Evolutionary conservation across 2,888 invertebrate genomes (phyloP).

Genomic region (Neoascia interrupta): DNA sequence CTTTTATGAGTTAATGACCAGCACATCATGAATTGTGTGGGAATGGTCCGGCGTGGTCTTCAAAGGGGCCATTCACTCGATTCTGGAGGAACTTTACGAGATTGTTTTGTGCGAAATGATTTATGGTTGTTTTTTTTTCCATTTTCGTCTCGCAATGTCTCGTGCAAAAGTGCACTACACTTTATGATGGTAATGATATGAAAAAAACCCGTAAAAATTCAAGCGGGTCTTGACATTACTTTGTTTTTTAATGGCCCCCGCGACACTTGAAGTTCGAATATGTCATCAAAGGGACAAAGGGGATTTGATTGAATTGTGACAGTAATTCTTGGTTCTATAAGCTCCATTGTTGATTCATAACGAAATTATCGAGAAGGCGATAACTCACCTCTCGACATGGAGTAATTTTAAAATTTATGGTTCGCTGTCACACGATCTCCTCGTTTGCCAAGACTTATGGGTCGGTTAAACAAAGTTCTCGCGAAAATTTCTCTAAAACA

Average conservation of each 20-base stretch:
- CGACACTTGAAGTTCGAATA: conserved; percentile 3
- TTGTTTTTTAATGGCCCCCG: conserved; percentile 43
- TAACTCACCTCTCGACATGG: too few relatives aligned
- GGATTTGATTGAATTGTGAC: conserved; percentile 7
- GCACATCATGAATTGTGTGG: conserved; percentile 35
- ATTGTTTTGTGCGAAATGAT: conserved; percentile 60
- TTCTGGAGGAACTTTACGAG: conserved; percentile 29
- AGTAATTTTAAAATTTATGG: too few relatives aligned
- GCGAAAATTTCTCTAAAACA: background rate
- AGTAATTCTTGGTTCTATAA: conserved; percentile 15
- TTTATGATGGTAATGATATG: conserved; percentile 34
- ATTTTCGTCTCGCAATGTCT: conserved; percentile 43
- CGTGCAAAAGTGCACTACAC: conserved; percentile 36
- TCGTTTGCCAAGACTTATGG: too few relatives aligned
- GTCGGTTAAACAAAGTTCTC: too few relatives aligned
- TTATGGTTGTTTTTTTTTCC: conserved; percentile 53
- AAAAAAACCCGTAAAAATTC: conserved; percentile 27
- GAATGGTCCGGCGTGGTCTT: conserved; percentile 46
- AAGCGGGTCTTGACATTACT: conserved; percentile 23
- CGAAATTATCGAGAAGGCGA: too few relatives aligned
- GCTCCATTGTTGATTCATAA: conserved; percentile 10
- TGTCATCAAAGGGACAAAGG: background rate
- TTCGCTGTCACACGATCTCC: too few relatives aligned
- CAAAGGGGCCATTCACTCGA: conserved; percentile 23
- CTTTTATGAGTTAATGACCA: conserved; percentile 41